Evolutionary conservation across 2,797 vertebrate genomes (phyloP).

Genomic region (Coreius guichenoti): DNA sequence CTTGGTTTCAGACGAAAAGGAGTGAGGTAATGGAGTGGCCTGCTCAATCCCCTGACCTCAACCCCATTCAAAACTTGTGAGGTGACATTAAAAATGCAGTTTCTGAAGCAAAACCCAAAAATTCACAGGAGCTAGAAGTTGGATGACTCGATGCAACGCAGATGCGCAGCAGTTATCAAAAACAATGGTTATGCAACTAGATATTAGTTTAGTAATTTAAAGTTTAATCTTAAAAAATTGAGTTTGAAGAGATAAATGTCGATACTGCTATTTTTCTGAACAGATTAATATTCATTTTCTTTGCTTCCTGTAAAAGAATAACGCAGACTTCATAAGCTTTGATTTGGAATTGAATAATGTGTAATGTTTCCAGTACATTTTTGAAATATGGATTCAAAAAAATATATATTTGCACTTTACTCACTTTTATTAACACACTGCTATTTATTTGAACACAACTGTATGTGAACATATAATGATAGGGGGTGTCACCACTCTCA

Average conservation of each 20-base stretch:
- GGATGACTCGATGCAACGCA: too few species aligned
- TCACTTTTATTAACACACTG: neutral
- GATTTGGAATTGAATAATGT: neutral
- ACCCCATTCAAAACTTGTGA: neutral
- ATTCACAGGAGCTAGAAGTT: neutral
- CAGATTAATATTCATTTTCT: neutral
- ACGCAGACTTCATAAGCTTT: neutral
- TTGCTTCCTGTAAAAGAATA: neutral
- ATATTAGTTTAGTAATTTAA: neutral
- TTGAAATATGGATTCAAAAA: neutral
- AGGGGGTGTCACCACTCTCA: slow-evolving; percentile 22
- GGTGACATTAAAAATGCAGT: neutral
- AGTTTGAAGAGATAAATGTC: too few species aligned
- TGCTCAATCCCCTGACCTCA: neutral
- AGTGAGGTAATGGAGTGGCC: too few species aligned
- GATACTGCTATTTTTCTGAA: neutral
- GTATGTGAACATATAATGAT: slow-evolving; percentile 19
- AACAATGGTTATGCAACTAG: too few species aligned
- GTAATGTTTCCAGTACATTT: neutral
- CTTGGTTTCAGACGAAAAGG: too few species aligned
- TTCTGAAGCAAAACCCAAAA: neutral
- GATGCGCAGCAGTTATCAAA: neutral
- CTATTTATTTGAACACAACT: slow-evolving; percentile 12
- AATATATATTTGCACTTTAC: neutral
- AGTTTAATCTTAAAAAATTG: neutral